A percentile compares a stretch with the other conserved stretches of the same genome.
phyloP scores from a whole-genome alignment of 2,113 vertebrate genomes.

The Puffinus mauretanicus region DNA sequence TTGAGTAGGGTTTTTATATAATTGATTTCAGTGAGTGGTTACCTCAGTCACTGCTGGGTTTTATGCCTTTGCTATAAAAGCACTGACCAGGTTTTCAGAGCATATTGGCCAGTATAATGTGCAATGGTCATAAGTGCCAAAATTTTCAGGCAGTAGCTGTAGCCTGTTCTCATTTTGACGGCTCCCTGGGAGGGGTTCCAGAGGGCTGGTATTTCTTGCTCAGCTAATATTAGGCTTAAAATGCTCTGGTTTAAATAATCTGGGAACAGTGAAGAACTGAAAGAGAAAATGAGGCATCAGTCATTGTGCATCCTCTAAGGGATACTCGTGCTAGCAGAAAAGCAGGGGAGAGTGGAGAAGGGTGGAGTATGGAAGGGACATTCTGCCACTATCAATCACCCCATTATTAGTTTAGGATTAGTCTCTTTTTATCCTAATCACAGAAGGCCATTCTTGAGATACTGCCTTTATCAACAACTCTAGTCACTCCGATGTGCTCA shows the following conservation, averaged over 20 bases:
- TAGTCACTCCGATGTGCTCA: neutral
- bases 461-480: neutral
- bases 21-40: neutral
- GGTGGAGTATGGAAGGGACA: neutral
- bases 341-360: neutral
- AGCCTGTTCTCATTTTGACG: neutral
- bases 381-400: neutral
- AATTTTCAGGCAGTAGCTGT: neutral
- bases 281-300: neutral
- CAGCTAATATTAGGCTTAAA: neutral
- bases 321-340: neutral
- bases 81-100: neutral
- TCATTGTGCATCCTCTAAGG: neutral
- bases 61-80: neutral
- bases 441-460: neutral
- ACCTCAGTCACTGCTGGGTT: neutral
- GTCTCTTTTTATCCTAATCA: neutral
- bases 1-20: neutral
- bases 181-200: neutral
- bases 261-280: neutral
- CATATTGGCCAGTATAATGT: neutral
- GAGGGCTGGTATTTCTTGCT: neutral
- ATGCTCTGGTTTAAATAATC: neutral
- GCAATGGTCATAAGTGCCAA: neutral
- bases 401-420: neutral